phyloP scores from a whole-genome alignment of 92 coral and sea anemone genomes.

The Zoanthus solanderi region DNA sequence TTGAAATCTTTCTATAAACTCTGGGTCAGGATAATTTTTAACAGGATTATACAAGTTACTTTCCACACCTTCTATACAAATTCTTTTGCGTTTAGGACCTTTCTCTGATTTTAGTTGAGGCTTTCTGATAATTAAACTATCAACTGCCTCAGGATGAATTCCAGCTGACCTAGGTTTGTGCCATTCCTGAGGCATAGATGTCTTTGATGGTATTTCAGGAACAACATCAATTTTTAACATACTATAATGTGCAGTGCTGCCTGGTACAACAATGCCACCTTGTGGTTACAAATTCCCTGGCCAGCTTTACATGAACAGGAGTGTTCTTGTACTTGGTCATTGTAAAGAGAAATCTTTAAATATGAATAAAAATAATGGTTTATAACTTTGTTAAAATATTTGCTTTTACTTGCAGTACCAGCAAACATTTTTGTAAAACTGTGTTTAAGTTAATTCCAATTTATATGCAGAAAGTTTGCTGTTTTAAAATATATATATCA shows the following conservation, averaged over 20 bases:
- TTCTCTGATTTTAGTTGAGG: constrained; percentile 2
- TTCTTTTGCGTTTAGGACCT: background rate
- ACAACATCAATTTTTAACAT: constrained; percentile 41
- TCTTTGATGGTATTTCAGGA: constrained; percentile 60
- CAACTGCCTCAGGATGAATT: background rate
- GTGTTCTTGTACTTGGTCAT: constrained; percentile 1
- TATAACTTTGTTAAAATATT: background rate
- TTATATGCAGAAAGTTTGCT: constrained; percentile 12
- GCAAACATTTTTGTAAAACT: background rate
- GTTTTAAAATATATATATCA: background rate
- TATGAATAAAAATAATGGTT: background rate
- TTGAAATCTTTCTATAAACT: background rate
- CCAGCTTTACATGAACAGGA: constrained; percentile 46
- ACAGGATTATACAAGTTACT: constrained; percentile 8
- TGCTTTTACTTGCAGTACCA: background rate
- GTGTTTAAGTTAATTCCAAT: background rate
- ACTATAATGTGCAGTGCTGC: constrained; percentile 5
- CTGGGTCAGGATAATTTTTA: background rate
- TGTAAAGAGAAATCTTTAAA: background rate
- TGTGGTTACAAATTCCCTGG: constrained; percentile 36
- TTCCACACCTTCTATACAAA: background rate
- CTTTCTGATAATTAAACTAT: background rate
- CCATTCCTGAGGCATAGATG: constrained; percentile 60
- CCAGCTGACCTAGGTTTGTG: constrained; percentile 17
- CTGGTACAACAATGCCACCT: constrained; percentile 18